Base-by-base conservation (phyloP, 2,888 invertebrate species). In the Netelia melanura region DNA sequence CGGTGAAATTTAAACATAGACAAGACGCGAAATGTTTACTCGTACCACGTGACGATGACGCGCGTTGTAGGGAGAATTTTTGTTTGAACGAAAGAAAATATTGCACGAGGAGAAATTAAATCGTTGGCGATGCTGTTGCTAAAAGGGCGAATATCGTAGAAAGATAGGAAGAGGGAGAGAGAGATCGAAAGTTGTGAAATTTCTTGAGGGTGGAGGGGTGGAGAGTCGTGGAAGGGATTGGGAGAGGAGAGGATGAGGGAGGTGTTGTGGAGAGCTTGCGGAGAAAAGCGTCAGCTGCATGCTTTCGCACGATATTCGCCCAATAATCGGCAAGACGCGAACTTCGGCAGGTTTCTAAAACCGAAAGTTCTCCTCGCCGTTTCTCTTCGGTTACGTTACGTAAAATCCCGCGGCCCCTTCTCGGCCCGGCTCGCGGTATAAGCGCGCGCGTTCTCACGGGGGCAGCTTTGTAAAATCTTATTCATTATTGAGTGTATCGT, bases 251-350 rank as follows among this genome's bases (percentile, higher is more conserved):
- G 52, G 76, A 61, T 11, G 62, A 48, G 62, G 64, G 44, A 68
- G 71, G 82, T 74, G 65, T 86, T 65, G n/a, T 30, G 75, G 72
- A 89, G 87, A 86, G 86, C 64, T 86, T 70, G 70, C 68, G 88
- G 89, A 87, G 89, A 89, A 90, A 91, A 89, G 89, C 91, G 92
- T 91, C 92, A 92, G 92, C 91, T 93, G 91, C 90, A 89, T 88
- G 87, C 87, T 90, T 92, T 92, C 92, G 88, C 92, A 91, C 91
- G 90, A 90, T 89, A 89, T 91, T 92, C 87, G 88, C 89, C 78
- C 92, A 89, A 91, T 92, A 91, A 92, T 92, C 91, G 90, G 89
- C 89, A 89, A 72, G 64, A 71, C 68, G 23, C 68, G 17, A 58
- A 58, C 23, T 17, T 58, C 6, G 21, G 58, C 58, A 58, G 58